Conservation (phyloP, 2,113 vertebrate species). For the Bothrops jararaca region DNA sequence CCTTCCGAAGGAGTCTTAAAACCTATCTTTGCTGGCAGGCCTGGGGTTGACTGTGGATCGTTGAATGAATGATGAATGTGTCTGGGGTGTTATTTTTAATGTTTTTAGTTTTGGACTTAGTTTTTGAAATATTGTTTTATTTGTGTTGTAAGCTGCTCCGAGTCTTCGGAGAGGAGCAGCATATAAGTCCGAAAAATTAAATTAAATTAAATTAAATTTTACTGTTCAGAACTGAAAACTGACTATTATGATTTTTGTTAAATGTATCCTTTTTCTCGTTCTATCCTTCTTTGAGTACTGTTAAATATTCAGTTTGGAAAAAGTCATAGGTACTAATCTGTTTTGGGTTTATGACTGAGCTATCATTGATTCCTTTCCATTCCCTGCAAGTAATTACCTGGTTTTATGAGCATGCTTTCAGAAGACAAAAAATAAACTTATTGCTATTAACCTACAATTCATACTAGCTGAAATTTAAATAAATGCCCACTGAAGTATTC, state of each 20-base stretch:
- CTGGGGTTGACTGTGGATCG: too few species aligned
- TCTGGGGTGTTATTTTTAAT: too few species aligned
- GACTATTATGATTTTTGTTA: neutral
- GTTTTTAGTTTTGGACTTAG: too few species aligned
- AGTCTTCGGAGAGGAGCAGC: too few species aligned
- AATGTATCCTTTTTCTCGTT: neutral
- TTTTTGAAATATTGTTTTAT: too few species aligned
- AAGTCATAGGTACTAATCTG: neutral
- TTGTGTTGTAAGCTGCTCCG: too few species aligned
- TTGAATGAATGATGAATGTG: too few species aligned
- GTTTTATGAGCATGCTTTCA: neutral
- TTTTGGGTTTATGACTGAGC: neutral
- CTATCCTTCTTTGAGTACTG: neutral
- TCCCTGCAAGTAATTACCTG: neutral
- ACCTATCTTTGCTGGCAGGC: too few species aligned
- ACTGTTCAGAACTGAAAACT: neutral
- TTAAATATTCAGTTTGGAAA: neutral
- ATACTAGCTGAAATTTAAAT: constrained; percentile 6
- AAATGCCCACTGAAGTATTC: neutral
- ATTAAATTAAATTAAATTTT: neutral
- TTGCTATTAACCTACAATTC: neutral
- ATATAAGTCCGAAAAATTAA: too few species aligned
- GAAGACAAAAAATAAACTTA: neutral
- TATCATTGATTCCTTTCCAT: constrained; percentile 4
- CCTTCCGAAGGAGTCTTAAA: too few species aligned